These are phyloP conservation scores for Platygyra sinensis DNA, from an alignment of 64 coral and sea anemone species.

Conservation along the genomic window DNA sequence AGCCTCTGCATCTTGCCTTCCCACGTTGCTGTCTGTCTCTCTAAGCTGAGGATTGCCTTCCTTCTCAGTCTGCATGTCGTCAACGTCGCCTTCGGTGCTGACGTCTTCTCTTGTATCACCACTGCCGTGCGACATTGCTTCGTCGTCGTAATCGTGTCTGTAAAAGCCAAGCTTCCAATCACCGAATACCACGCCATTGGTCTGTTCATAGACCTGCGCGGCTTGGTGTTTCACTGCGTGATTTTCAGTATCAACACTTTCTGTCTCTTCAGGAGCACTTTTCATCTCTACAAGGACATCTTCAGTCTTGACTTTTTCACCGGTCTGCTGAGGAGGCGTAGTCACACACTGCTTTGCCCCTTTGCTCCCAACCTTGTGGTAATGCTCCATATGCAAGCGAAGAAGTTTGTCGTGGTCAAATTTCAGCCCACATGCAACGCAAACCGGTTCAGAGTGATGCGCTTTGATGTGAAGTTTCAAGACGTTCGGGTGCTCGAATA, in stretches of 20 bases:
- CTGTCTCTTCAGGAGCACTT: not conserved
- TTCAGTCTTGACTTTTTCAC: not conserved
- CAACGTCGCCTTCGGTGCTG: not conserved
- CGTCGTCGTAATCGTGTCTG: not conserved
- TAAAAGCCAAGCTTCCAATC: not conserved
- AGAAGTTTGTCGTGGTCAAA: constrained; percentile 91
- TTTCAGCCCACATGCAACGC: constrained; percentile 81
- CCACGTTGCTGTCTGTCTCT: not conserved
- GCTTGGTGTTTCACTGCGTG: not conserved
- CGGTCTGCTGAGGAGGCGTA: constrained; percentile 6
- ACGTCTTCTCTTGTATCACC: constrained; percentile 13
- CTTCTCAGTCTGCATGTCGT: not conserved
- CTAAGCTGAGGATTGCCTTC: not conserved
- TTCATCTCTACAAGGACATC: not conserved
- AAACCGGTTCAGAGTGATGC: constrained; percentile 81
- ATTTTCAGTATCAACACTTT: not conserved
- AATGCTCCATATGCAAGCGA: constrained; percentile 88
- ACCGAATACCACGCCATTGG: not conserved
- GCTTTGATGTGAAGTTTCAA: constrained; percentile 69
- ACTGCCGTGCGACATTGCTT: constrained; percentile 9
- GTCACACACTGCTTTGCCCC: constrained; percentile 40
- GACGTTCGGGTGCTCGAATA: constrained; percentile 81
- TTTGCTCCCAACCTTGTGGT: constrained; percentile 70
- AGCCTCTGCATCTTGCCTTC: not conserved
- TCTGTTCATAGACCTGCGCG: not conserved